Evolutionary conservation across 2,113 vertebrate species (phyloP).

Genomic region (Cettia cetti): DNA sequence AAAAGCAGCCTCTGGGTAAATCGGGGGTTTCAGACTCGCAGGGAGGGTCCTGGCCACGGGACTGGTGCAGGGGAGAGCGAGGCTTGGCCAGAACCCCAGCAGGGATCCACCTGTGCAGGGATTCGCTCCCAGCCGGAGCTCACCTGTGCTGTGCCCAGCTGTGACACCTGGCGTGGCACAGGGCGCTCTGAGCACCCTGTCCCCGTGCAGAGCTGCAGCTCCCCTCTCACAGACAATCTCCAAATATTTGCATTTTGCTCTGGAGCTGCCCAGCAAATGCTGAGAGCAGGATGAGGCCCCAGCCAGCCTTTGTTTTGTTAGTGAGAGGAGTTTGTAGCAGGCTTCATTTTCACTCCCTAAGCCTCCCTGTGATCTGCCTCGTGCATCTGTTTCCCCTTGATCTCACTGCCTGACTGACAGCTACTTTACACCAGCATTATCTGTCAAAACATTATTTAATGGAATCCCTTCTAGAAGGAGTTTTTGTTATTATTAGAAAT

Average conservation of each 20-base stretch:
- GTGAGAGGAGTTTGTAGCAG: constrained; percentile 1
- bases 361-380: constrained; percentile 27
- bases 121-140: background rate
- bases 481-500: constrained; percentile 58
- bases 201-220: background rate
- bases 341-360: constrained; percentile 36
- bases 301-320: background rate
- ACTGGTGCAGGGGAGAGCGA: fast-evolving
- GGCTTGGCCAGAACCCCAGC: background rate
- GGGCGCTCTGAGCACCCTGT: background rate
- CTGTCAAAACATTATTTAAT: constrained; percentile 59
- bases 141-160: background rate
- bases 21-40: fast-evolving
- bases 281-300: background rate
- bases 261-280: background rate
- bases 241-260: constrained; percentile 29
- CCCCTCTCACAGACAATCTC: background rate
- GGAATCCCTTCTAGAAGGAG: constrained; percentile 40
- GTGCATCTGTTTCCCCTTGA: constrained; percentile 46
- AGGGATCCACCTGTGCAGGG: background rate
- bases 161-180: background rate
- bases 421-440: constrained; percentile 56
- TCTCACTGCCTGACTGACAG: constrained; percentile 31
- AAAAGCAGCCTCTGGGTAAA: fast-evolving
- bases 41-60: fast-evolving